Evolutionary conservation across 2,888 invertebrate genomes (phyloP), one percentile per base, ranked within the genome.

Genomic region (Acrobasis consociella): DNA sequence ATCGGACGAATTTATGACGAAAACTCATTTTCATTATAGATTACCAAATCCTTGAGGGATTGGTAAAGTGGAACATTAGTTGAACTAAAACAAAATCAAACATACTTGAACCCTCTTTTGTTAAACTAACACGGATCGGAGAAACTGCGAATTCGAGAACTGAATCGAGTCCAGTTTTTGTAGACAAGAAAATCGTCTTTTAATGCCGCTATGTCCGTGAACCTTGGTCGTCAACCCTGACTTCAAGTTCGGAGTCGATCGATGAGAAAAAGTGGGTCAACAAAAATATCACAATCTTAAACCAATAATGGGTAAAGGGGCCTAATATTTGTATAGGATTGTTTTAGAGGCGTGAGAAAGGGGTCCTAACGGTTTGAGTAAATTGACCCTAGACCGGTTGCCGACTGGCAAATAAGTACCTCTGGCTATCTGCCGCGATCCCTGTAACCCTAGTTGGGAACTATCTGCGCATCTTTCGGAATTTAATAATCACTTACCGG

Each of bases 321-420:
- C 53, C 55, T 38, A 55, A 62, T 62, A 62, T 55, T 61, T 62
- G 61, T 64, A 62, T 49, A 59, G 56, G 59, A 58, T 68, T 70
- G 72, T 69, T 63, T 56, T 64, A 64, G 64, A 69, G 71, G 73
- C 77, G 76, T 76, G 76, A 72, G 76, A 77, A 76, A 73, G 68
- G 65, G 67, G 67, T 55, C 60, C 68, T 74, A 75, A 77, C 72
- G 72, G 75, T 66, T 69, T 58, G 67, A 64, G 63, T 68, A 67
- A 71, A 73, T 72, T 76, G 77, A 76, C 74, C 76, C 71, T 67
- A 67, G 66, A 67, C 67, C 69, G 69, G 69, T 70, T 71, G 63
- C 64, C 62, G 69, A 68, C 69, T 65, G 58, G 69, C 66, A 69
- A 67, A 72, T 63, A 60, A 67, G 67, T 62, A 65, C 67, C 69